These are phyloP conservation scores for Augochlorella aurata DNA, from an alignment of 2,888 invertebrate genomes.

Conservation along the genomic window DNA sequence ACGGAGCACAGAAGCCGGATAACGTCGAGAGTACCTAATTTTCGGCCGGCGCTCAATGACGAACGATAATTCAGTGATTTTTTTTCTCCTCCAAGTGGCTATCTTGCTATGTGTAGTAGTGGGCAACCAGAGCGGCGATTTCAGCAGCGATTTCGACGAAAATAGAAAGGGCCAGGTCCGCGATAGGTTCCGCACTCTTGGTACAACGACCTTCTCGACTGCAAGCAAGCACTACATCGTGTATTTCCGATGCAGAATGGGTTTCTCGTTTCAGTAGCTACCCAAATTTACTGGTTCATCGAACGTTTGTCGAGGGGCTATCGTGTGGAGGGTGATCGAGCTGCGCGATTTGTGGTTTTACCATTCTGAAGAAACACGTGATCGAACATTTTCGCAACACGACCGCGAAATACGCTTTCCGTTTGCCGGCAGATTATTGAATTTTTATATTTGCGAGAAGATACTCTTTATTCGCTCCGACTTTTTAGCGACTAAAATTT, in stretches of 20 bases:
- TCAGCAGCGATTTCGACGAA: slow-evolving; percentile 42
- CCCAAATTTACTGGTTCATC: slow-evolving; percentile 11
- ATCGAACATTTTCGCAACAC: background rate
- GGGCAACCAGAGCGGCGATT: slow-evolving; percentile 34
- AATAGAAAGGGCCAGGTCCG: slow-evolving; percentile 38
- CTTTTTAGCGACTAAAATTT: no score
- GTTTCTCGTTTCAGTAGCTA: slow-evolving; percentile 30
- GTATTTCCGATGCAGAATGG: slow-evolving; percentile 27
- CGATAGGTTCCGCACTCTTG: slow-evolving; percentile 17
- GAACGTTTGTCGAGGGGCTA: slow-evolving; percentile 13
- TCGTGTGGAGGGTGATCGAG: background rate
- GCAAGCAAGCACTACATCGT: slow-evolving; percentile 22
- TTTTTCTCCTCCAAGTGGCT: slow-evolving; percentile 46
- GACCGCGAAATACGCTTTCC: background rate
- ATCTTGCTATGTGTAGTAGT: no score
- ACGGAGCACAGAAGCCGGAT: slow-evolving; percentile 30
- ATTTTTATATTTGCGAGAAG: no score
- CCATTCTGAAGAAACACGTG: background rate
- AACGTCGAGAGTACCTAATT: slow-evolving; percentile 50
- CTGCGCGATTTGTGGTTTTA: background rate
- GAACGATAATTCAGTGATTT: slow-evolving; percentile 39
- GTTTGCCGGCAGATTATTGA: no score
- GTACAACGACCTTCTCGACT: slow-evolving; percentile 42
- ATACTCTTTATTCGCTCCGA: no score
- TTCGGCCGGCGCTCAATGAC: slow-evolving; percentile 26